A percentile compares a stretch with the other conserved stretches of the same genome.
Conservation (phyloP, 2,888 invertebrate species). For the Brenthis daphne region DNA sequence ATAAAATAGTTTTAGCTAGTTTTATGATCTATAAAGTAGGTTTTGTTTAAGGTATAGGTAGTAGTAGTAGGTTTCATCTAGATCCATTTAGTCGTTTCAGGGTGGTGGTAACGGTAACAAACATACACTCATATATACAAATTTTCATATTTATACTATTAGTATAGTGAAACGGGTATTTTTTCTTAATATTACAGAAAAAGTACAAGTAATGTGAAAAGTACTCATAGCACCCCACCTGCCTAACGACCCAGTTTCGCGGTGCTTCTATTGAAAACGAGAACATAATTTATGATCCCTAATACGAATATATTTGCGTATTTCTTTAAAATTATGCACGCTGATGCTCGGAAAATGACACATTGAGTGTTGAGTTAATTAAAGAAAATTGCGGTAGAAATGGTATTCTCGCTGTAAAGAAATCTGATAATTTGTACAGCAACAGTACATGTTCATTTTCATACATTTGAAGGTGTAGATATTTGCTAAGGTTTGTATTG, state of each 20-base stretch:
- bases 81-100: too few species aligned
- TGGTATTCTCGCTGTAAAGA: not conserved
- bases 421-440: too few species aligned
- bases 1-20: too few species aligned
- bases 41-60: too few species aligned
- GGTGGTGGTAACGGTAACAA: too few species aligned
- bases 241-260: constrained; percentile 44
- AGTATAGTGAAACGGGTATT: not conserved
- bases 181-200: constrained; percentile 3
- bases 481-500: too few species aligned
- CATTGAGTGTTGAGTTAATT: constrained; percentile 18
- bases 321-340: constrained; percentile 34
- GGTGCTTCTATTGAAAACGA: constrained; percentile 44
- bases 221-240: constrained; percentile 37
- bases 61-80: too few species aligned
- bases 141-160: not conserved
- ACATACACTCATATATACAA: too few species aligned
- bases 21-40: too few species aligned
- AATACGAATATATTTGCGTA: constrained; percentile 42
- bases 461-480: too few species aligned
- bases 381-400: not conserved
- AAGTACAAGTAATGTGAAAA: constrained; percentile 9
- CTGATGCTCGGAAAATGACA: constrained; percentile 15
- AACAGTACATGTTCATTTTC: not conserved
- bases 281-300: constrained; percentile 45